phyloP scores from a whole-genome alignment of 2,113 vertebrate genomes.

The Rhabdornis inornatus region DNA sequence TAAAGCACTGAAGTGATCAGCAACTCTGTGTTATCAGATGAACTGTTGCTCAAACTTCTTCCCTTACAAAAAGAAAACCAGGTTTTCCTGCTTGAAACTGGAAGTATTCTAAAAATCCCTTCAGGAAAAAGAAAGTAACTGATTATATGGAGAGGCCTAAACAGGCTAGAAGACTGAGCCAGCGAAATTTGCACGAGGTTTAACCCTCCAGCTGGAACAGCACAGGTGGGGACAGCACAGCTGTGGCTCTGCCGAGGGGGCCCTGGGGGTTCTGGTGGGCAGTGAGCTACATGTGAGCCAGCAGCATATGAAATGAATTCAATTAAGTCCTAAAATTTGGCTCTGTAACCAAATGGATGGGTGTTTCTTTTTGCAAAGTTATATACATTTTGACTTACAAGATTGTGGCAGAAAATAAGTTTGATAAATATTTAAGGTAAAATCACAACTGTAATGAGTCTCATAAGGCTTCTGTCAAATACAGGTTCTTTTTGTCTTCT shows the following conservation, averaged over 20 bases:
- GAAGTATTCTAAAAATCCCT: neutral
- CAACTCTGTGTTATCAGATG: neutral
- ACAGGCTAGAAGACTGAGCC: neutral
- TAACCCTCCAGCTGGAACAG: neutral
- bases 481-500: neutral
- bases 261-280: neutral
- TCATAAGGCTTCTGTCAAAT: neutral
- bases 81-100: neutral
- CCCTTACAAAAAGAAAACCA: neutral
- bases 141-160: neutral
- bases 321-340: neutral
- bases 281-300: neutral
- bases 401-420: neutral
- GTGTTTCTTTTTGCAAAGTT: neutral
- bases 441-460: neutral
- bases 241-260: neutral
- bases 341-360: neutral
- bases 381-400: neutral
- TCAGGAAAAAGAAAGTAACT: neutral
- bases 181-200: rapidly evolving
- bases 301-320: neutral
- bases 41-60: neutral
- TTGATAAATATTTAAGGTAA: neutral
- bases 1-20: neutral
- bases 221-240: neutral